phyloP scores from a whole-genome alignment of 2,113 vertebrate genomes.

The Trachemys scripta region DNA sequence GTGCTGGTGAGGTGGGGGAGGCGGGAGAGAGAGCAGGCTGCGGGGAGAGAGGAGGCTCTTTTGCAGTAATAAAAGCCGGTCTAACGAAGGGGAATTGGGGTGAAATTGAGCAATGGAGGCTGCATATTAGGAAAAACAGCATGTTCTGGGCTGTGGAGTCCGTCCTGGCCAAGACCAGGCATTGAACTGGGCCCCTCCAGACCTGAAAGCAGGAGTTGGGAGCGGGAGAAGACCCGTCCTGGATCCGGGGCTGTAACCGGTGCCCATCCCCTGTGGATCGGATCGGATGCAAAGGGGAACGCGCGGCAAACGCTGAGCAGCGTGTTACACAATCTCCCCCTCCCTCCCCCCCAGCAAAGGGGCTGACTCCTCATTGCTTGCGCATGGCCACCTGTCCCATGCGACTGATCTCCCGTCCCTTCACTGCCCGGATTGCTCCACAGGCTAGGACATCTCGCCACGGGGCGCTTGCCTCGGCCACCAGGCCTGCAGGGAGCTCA shows the following conservation, averaged over 20 bases:
- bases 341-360: not conserved
- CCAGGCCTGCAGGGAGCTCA: too few relatives aligned
- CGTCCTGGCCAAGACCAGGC: not conserved
- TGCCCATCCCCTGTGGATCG: too few relatives aligned
- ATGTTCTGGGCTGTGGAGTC: not conserved
- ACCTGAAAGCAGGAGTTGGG: not conserved
- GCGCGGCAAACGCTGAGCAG: not conserved
- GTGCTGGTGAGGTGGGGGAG: too few relatives aligned
- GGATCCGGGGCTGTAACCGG: not conserved
- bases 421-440: not conserved
- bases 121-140: not conserved
- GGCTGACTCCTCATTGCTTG: too few relatives aligned
- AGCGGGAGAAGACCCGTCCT: not conserved
- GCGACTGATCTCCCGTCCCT: not conserved
- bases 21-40: not conserved
- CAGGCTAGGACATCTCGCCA: not conserved
- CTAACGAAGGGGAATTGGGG: not conserved
- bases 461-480: rapidly evolving
- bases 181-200: not conserved
- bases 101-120: not conserved
- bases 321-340: rapidly evolving
- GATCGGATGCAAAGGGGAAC: not conserved
- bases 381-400: not conserved
- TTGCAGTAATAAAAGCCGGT: not conserved
- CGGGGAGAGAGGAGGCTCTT: not conserved